Conservation (phyloP, 2,888 invertebrate genomes). For the Drosophila subquinaria region DNA sequence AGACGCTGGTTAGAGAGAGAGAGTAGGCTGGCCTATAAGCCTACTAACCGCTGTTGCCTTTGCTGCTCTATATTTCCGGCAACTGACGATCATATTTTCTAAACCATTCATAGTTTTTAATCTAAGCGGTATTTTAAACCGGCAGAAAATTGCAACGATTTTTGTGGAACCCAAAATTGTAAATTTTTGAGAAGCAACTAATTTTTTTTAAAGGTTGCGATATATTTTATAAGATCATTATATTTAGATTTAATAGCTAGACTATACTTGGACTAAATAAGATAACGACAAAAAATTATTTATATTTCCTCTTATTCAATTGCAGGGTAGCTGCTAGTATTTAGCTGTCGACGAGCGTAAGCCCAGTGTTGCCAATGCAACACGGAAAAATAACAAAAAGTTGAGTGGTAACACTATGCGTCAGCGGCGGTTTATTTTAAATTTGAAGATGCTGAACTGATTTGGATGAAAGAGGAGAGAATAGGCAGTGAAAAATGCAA, state of each 20-base stretch:
- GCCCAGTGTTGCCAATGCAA: too few species aligned
- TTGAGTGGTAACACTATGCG: too few species aligned
- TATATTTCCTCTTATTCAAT: background rate
- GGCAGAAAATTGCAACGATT: background rate
- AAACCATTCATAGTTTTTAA: background rate
- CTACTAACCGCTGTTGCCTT: constrained; percentile 9
- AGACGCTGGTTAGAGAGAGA: background rate
- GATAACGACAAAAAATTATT: background rate
- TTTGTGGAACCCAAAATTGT: too few species aligned
- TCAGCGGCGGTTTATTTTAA: too few species aligned
- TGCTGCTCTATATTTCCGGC: constrained; percentile 13
- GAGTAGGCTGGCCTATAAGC: constrained; percentile 22
- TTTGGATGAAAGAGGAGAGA: too few species aligned
- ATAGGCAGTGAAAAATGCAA: too few species aligned
- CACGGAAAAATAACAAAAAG: too few species aligned
- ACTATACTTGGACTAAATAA: background rate
- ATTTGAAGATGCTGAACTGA: too few species aligned
- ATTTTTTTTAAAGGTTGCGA: too few species aligned
- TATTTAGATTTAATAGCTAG: background rate
- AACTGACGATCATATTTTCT: background rate
- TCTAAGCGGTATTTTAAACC: background rate
- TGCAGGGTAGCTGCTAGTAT: background rate
- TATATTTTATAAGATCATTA: background rate
- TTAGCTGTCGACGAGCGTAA: too few species aligned
- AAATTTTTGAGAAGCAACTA: too few species aligned